Conservation (phyloP, 2,113 vertebrate genomes). For the Piaya cayana region DNA sequence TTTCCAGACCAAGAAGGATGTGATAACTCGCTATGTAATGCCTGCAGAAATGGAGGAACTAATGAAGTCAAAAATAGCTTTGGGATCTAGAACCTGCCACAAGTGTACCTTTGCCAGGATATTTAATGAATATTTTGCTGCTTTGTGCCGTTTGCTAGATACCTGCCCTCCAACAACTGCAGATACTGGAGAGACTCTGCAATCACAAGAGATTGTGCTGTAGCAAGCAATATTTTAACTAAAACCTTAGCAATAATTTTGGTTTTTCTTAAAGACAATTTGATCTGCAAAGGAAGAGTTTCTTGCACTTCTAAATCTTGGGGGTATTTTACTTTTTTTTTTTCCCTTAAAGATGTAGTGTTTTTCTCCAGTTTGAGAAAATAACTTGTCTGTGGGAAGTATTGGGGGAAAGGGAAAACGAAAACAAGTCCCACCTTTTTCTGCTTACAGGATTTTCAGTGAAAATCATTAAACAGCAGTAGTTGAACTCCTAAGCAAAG, state of each 20-base stretch:
- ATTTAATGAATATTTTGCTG: background rate
- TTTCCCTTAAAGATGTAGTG: background rate
- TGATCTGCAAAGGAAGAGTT: background rate
- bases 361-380: background rate
- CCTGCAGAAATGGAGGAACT: slow-evolving; percentile 7
- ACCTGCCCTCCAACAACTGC: background rate
- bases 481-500: background rate
- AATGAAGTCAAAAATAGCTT: slow-evolving; percentile 4
- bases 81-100: background rate
- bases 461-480: background rate
- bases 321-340: background rate
- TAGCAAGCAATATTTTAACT: background rate
- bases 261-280: background rate
- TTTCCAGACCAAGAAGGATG: background rate
- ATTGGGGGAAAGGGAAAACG: background rate
- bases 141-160: background rate
- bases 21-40: background rate
- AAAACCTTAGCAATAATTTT: background rate
- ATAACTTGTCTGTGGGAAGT: background rate
- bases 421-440: background rate
- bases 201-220: background rate
- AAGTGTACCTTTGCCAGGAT: background rate
- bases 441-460: background rate
- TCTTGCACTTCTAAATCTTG: background rate
- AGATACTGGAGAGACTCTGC: background rate